These are phyloP conservation scores for Lasioglossum figueresi DNA, from an alignment of 2,888 invertebrate genomes.

Conservation along the genomic window DNA sequence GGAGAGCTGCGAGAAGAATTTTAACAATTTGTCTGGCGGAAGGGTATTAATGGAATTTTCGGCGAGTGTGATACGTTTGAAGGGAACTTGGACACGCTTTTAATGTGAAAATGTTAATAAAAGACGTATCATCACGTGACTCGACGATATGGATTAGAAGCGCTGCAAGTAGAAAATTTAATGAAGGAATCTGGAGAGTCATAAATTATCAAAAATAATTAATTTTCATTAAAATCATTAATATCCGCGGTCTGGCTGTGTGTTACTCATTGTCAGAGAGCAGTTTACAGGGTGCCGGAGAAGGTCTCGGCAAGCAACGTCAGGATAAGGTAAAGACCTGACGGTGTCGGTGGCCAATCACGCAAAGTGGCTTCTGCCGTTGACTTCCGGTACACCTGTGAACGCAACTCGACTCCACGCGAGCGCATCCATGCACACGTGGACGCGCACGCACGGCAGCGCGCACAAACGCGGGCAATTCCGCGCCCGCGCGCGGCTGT, in stretches of 20 bases:
- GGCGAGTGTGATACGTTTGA: background rate
- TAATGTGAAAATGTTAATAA: background rate
- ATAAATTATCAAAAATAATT: too few relatives aligned
- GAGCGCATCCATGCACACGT: constrained; percentile 19
- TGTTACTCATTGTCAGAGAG: background rate
- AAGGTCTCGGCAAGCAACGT: constrained; percentile 41
- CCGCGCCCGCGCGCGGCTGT: constrained; percentile 14
- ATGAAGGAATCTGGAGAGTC: background rate
- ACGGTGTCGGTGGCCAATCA: constrained; percentile 74
- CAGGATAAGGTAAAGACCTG: constrained; percentile 64
- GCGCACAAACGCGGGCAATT: constrained; percentile 10
- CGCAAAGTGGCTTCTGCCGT: constrained; percentile 73
- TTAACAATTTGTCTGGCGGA: background rate
- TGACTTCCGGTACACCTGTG: constrained; percentile 45
- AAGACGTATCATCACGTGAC: background rate
- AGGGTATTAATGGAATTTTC: background rate
- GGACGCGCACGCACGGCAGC: background rate
- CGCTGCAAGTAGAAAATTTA: background rate
- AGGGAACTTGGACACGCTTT: background rate
- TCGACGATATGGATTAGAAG: background rate
- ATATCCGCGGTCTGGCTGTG: too few relatives aligned
- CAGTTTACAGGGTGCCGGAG: constrained; percentile 24
- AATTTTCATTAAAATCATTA: too few relatives aligned
- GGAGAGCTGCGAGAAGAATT: background rate
- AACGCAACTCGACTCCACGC: constrained; percentile 30